Base-by-base conservation (phyloP, 2,113 vertebrate genomes). In the Triplophysa dalaica region DNA sequence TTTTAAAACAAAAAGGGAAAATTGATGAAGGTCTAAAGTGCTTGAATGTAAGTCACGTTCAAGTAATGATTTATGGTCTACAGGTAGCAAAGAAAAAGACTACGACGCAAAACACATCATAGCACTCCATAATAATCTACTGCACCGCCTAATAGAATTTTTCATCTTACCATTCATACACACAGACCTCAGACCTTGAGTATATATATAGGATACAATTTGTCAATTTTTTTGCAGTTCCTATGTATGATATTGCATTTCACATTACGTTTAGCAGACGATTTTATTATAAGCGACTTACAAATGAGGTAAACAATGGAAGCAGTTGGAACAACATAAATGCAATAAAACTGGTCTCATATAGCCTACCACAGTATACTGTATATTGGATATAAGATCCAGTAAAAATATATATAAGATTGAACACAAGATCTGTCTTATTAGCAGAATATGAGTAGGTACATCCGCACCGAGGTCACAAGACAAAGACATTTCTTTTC, bases 21-120 rank as follows among this genome's bases (percentile, higher is more conserved):
- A 63, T 1, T 12, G 60, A 64, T 64, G 43, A 64, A 64, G 73
- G 73, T 61, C 33, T 56, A 24, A 48, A 43, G 56, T 21, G 13
- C 41, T 48, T 62, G 22, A 26, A 75, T 63, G 72, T 24, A 22
- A 75, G 58, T 48, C 60, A 33, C 45, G 11, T 70, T 70, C 50
- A 70, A 17, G 50, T 70, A 29, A 29, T 75, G 73, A 75, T 75
- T 63, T 75, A 75, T 75, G 73, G 60, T 29, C 21, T 48, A 75
- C 9, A 12, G 9, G 21, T 48, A 61, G 13, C 73, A 63, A 63
- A 48, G 38, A 19, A 75, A 58, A 75, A 75, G 73, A 50, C 41
- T 29, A 48, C 38, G 43, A 45, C 24, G 22, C 73, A 63, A 50
- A 75, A 22, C 73, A 26, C 73, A 48, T 75, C 61, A 48, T 22